phyloP scores from a whole-genome alignment of 2,113 vertebrate species.

The Plecotus auritus region DNA sequence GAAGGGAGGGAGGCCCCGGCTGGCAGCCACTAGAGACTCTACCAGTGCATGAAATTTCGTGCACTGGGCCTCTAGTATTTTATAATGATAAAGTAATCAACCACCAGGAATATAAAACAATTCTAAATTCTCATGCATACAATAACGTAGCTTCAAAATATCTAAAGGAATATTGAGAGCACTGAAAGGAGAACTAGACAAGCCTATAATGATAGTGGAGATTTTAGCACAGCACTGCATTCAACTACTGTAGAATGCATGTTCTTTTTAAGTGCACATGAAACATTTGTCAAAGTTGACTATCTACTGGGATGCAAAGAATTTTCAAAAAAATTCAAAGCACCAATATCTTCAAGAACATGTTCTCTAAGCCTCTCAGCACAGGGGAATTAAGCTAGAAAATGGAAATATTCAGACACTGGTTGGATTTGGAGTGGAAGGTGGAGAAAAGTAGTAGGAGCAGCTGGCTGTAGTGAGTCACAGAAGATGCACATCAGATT shows the following conservation, averaged over 20 bases:
- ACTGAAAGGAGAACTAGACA: background rate
- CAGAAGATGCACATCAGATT: background rate
- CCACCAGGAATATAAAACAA: background rate
- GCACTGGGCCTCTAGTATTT: background rate
- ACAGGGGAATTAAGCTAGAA: background rate
- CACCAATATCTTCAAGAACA: background rate
- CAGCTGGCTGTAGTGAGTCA: background rate
- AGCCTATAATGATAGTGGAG: background rate
- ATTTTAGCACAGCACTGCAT: background rate
- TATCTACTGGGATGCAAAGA: background rate
- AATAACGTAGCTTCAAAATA: background rate
- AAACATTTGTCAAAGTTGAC: background rate
- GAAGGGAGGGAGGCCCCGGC: too few species aligned
- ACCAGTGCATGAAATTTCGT: too few species aligned
- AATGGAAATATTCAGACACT: background rate
- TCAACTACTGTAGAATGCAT: background rate
- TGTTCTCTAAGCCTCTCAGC: background rate
- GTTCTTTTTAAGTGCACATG: background rate
- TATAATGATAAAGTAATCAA: background rate
- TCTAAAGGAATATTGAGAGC: background rate
- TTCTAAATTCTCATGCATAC: background rate
- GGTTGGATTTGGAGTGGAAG: background rate
- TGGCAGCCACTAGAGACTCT: too few species aligned
- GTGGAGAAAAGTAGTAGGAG: background rate
- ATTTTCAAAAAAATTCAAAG: slow-evolving; percentile 12